Base-by-base conservation (phyloP, 2,888 invertebrate genomes). In the Eumerus sabulonum region DNA sequence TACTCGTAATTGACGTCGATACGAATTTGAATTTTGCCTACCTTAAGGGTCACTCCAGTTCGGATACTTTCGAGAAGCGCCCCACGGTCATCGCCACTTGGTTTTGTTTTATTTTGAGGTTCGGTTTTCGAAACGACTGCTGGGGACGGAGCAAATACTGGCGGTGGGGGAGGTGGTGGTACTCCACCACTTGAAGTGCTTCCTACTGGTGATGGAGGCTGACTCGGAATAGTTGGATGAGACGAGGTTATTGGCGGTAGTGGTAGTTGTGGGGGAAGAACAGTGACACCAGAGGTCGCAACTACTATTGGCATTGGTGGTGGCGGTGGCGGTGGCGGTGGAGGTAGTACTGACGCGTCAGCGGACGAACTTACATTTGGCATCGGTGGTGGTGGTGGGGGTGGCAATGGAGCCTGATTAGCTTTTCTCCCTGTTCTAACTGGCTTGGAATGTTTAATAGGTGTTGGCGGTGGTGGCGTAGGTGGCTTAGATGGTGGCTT, bases 61-160 rank as follows among this genome's bases (percentile, higher is more conserved):
- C 86, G 84, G 19, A 86, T 86, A 54, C 86, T 86, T 27, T 84
- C 84, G 11, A 86, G 67, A 42, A 86, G 82, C n/a, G 84, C 86
- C 13, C 84, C 86, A 1, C 84, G 45, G 60, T 84, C 54, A 9
- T n/a, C 45, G 9, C 44, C 63, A 44, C 12, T 38, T 83, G 11
- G 62, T 77, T 0, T 19, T 13, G 7, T 54, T 35, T 48, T 51
- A 5, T 40, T 16, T 36, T 71, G 77, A n/a, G 40, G 48, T 13
- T 14, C 53, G 11, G 74, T 18, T 18, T 68, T 4, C 9, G 82
- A 7, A 27, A 27, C 27, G 27, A 27, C 7, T 2, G 27, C 27
- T n/a, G n/a, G n/a, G n/a, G n/a, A n/a, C 27, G 27, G 2, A 4
- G 27, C 27, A 7, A 27, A 7, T 27, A 7, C 3, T 7, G 27